Evolutionary conservation across 2,113 vertebrate species (phyloP).

Genomic region (Salvelinus fontinalis): DNA sequence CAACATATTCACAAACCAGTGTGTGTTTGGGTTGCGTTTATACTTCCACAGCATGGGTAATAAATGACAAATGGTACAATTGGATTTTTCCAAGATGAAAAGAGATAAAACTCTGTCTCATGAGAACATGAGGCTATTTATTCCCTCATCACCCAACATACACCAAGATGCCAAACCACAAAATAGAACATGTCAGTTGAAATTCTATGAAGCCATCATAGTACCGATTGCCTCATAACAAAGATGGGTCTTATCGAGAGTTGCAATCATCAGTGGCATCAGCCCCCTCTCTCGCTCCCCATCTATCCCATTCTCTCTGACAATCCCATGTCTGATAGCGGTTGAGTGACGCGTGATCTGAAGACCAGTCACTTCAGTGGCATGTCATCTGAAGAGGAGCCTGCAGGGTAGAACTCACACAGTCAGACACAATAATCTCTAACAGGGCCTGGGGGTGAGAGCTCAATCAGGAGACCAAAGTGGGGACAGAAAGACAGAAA

Average conservation of each 20-base stretch:
- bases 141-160: background rate
- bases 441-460: background rate
- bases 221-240: conserved; percentile 48
- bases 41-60: no score
- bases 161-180: conserved; percentile 15
- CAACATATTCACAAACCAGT: no score
- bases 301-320: conserved; percentile 10
- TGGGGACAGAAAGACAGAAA: background rate
- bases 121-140: background rate
- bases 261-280: conserved; percentile 38
- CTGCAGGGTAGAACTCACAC: conserved; percentile 1
- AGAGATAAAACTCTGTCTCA: no score
- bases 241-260: conserved; percentile 41
- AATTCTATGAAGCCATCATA: conserved; percentile 35
- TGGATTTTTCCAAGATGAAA: no score
- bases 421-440: background rate
- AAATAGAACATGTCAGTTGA: conserved; percentile 15
- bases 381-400: conserved; percentile 33
- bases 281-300: background rate
- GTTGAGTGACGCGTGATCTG: conserved; percentile 42
- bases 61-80: no score
- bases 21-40: no score
- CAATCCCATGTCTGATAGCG: conserved; percentile 26
- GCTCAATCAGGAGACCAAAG: background rate
- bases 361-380: conserved; percentile 31